phyloP scores from a whole-genome alignment of 1,140 invertebrate genomes.

The Heliconius eleuchia region DNA sequence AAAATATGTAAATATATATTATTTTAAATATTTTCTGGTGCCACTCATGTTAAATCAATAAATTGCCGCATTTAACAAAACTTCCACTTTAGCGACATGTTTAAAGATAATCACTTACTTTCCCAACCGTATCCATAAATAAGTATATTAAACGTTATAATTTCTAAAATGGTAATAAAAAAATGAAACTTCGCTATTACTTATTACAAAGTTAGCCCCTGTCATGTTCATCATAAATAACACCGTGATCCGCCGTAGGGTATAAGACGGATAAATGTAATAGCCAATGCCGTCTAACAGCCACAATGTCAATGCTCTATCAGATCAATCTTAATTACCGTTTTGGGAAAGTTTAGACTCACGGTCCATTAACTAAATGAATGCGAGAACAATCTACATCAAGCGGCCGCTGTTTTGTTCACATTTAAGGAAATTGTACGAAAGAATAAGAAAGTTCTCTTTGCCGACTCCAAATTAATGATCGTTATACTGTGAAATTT shows the following conservation, averaged over 20 bases:
- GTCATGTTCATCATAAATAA: conserved; percentile 7
- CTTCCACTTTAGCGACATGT: too few species aligned
- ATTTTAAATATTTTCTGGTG: too few species aligned
- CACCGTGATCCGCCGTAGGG: background rate
- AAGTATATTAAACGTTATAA: too few species aligned
- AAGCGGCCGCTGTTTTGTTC: conserved; percentile 22
- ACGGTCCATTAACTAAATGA: conserved; percentile 67
- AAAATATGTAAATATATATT: too few species aligned
- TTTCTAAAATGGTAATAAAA: background rate
- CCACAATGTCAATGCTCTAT: conserved; percentile 49
- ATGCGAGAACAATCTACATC: conserved; percentile 44
- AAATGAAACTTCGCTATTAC: background rate
- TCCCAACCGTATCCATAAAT: too few species aligned
- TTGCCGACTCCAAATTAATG: background rate
- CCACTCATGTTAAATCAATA: too few species aligned
- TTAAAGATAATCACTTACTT: too few species aligned
- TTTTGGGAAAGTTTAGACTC: conserved; percentile 55
- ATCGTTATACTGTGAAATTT: background rate
- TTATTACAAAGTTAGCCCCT: background rate
- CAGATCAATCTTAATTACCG: conserved; percentile 64
- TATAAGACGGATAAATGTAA: conserved; percentile 4
- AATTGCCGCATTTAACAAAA: too few species aligned
- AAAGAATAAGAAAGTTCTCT: conserved; percentile 20
- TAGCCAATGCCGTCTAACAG: conserved; percentile 3
- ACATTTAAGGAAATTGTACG: conserved; percentile 19